phyloP scores from a whole-genome alignment of 2,888 invertebrate species.

The Colletes collaris region DNA sequence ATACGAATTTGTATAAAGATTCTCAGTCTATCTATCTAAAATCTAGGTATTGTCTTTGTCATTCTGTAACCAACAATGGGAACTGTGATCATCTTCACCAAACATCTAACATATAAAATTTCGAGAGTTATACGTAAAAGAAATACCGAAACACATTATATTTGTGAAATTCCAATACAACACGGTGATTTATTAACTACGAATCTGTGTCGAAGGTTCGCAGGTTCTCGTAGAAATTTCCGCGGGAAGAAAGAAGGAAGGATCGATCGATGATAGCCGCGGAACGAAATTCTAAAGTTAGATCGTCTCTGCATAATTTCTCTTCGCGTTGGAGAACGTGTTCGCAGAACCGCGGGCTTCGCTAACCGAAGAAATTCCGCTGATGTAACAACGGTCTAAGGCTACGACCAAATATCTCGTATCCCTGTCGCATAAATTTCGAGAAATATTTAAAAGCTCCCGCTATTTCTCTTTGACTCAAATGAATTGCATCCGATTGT shows the following conservation, averaged over 20 bases:
- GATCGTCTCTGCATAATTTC: conserved; percentile 70
- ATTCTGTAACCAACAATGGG: too few relatives aligned
- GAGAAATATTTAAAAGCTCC: conserved; percentile 23
- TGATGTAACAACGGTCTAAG: conserved; percentile 28
- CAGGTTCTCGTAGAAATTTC: not conserved
- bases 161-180: too few relatives aligned
- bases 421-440: conserved; percentile 17
- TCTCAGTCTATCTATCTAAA: too few relatives aligned
- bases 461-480: conserved; percentile 9
- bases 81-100: too few relatives aligned
- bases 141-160: too few relatives aligned
- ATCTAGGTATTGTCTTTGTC: too few relatives aligned
- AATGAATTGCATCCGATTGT: too few relatives aligned
- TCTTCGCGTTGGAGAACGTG: conserved; percentile 21
- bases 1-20: too few relatives aligned
- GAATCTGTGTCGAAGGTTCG: too few relatives aligned
- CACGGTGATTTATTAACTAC: too few relatives aligned
- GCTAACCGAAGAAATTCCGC: conserved; percentile 30
- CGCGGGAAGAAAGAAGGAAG: conserved; percentile 13
- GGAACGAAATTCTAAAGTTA: conserved; percentile 68
- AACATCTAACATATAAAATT: too few relatives aligned
- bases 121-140: too few relatives aligned
- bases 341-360: conserved; percentile 25
- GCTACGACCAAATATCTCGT: conserved; percentile 16
- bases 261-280: conserved; percentile 31